Evolutionary conservation across 2,888 invertebrate species (phyloP).

Genomic region (Drosophila paramelanica): DNA sequence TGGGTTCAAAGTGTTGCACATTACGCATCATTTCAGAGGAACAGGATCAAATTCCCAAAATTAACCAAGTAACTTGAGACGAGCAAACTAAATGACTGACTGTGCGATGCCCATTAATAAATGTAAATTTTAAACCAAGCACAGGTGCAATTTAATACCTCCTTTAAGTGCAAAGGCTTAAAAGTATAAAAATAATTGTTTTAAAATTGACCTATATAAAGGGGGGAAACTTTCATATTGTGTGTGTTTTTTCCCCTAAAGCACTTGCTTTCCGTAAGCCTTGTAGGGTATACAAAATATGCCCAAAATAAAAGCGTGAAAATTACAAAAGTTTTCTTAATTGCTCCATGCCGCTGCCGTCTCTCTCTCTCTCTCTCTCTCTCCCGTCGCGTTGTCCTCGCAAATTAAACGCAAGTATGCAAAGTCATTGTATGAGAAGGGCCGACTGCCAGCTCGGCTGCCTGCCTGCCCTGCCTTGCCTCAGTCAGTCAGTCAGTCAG

Average conservation of each 20-base stretch:
- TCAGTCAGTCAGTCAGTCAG: slow-evolving; percentile 1
- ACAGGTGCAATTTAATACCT: no score
- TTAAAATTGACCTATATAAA: no score
- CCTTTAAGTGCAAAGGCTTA: no score
- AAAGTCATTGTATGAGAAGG: slow-evolving; percentile 67
- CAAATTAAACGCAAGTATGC: slow-evolving; percentile 76
- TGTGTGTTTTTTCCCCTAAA: neutral
- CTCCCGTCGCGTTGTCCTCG: slow-evolving; percentile 30
- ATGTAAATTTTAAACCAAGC: no score
- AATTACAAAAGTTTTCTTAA: slow-evolving; percentile 79
- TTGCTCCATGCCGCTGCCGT: slow-evolving; percentile 53
- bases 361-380: neutral
- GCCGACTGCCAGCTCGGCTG: slow-evolving; percentile 12
- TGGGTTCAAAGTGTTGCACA: slow-evolving; percentile 73
- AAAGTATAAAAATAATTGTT: no score
- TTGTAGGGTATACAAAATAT: slow-evolving; percentile 40
- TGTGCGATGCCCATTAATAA: slow-evolving; percentile 7
- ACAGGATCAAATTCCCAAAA: slow-evolving; percentile 33
- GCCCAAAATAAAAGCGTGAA: slow-evolving; percentile 68
- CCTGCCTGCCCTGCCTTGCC: neutral
- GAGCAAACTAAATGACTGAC: slow-evolving; percentile 7
- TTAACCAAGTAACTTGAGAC: slow-evolving; percentile 12
- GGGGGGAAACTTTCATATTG: neutral
- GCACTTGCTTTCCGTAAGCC: neutral
- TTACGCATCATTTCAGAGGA: slow-evolving; percentile 61